phyloP scores from a whole-genome alignment of 92 coral and sea anemone genomes.

The Galaxea fascicularis region DNA sequence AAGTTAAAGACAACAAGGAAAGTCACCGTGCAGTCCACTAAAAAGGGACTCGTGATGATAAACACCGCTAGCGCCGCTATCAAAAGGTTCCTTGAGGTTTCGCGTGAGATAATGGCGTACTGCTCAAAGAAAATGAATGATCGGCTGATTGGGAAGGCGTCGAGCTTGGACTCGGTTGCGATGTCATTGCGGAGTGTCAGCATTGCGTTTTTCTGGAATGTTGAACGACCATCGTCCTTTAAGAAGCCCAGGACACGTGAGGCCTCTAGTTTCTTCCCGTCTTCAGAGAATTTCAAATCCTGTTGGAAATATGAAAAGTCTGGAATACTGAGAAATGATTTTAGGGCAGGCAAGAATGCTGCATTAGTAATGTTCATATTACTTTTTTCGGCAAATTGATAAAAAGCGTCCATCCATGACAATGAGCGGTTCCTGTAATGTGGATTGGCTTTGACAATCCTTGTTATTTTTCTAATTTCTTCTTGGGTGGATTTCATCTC shows the following conservation, averaged over 20 bases:
- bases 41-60: constrained; percentile 69
- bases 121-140: constrained; percentile 64
- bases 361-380: constrained; percentile 31
- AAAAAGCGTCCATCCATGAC: constrained; percentile 64
- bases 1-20: constrained; percentile 71
- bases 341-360: constrained; percentile 47
- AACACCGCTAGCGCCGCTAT: constrained; percentile 71
- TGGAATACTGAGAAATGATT: constrained; percentile 55
- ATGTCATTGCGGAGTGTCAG: constrained; percentile 69
- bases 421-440: constrained; percentile 41
- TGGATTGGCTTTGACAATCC: constrained; percentile 26
- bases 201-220: constrained; percentile 77
- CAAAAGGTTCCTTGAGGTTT: constrained; percentile 68
- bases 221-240: constrained; percentile 49
- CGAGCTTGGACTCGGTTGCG: constrained; percentile 43
- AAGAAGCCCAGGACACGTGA: constrained; percentile 76
- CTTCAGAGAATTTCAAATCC: constrained; percentile 70
- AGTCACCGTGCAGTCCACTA: constrained; percentile 62
- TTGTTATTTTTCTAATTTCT: constrained; percentile 39
- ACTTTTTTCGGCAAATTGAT: constrained; percentile 17
- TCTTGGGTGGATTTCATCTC: constrained; percentile 36
- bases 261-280: constrained; percentile 56
- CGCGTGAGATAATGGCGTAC: constrained; percentile 63
- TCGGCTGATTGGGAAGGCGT: constrained; percentile 58
- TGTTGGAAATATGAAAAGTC: constrained; percentile 54